phyloP scores from a whole-genome alignment of 1,140 invertebrate species.

The Wiebesia pumilae region DNA sequence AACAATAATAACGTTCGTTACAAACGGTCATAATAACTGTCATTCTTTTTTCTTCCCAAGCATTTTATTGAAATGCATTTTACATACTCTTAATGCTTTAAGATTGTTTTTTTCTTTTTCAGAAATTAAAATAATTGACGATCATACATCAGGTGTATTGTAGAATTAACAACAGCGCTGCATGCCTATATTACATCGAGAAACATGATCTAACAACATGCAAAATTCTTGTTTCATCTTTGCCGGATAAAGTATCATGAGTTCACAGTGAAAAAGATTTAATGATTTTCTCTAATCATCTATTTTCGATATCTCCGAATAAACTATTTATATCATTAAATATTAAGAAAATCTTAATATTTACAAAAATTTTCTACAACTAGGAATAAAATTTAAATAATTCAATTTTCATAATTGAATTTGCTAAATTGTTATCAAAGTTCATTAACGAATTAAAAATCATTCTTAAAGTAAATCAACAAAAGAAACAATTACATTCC shows the following conservation, averaged over 20 bases:
- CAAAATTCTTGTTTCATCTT: neutral
- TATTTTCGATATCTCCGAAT: neutral
- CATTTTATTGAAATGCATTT: neutral
- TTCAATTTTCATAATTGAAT: too few species aligned
- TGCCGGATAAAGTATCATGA: too few species aligned
- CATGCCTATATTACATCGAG: neutral
- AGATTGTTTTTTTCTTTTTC: neutral
- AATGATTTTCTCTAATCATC: neutral
- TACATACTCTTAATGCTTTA: neutral
- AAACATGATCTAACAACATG: neutral
- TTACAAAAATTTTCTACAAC: neutral
- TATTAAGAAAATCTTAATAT: neutral
- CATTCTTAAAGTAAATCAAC: too few species aligned
- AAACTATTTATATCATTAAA: neutral
- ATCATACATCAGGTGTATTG: neutral
- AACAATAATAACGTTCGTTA: slow-evolving; percentile 20
- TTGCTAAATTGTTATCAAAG: too few species aligned
- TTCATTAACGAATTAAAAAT: too few species aligned
- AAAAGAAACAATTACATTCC: too few species aligned
- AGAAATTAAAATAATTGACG: neutral
- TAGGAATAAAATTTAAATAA: too few species aligned
- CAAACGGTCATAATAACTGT: slow-evolving; percentile 2
- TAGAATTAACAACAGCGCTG: neutral
- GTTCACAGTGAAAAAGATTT: neutral
- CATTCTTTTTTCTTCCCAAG: neutral